Base-by-base conservation (phyloP, 2,888 invertebrate species). In the Cistogaster globosa region DNA sequence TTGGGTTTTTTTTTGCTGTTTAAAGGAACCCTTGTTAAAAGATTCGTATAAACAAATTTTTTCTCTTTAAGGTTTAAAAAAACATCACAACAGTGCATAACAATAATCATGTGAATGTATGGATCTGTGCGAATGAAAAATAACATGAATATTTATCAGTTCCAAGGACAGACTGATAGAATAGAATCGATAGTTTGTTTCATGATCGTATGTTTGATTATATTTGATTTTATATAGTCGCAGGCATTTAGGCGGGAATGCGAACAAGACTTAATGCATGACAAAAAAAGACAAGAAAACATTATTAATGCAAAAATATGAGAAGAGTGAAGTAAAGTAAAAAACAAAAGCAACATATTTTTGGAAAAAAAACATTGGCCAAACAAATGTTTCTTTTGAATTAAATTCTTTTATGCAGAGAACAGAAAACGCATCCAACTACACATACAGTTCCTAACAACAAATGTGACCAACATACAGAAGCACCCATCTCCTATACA, bases 121-220 rank as follows among this genome's bases (percentile, higher is more conserved):
- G 7, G 0, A 22, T 45, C 4, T 42, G 11, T 42, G 42, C 12
- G 42, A 1, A 42, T 42, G 14, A 65, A 18, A 26, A 45, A 57
- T 42, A 57, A 6, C 68, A 81, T 85, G 84, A 85, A 85, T 85
- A 84, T 85, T 85, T 85, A 82, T 85, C 85, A 82, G 75, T 85
- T 85, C 82, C 82, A 85, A 85, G 85, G 85, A 85, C 85, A 82
- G 82, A 82, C 82, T 77, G 85, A 82, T 85, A n/a, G n/a, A n/a
- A n/a, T 82, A 82, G 85, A 65, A 79, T 63, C 82, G 80, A 75
- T 85, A 71, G 65, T 72, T 38, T 51, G 18, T 48, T 51, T 32
- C 20, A 11, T 53, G 14, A 26, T 58, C 42, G 7, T 22, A 11
- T 55, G 45, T n/a, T 20, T 57, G 22, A n/a, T 36, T 62, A 51